Conservation (phyloP, 2,113 vertebrate genomes). For the Rhabdomys dilectus region DNA sequence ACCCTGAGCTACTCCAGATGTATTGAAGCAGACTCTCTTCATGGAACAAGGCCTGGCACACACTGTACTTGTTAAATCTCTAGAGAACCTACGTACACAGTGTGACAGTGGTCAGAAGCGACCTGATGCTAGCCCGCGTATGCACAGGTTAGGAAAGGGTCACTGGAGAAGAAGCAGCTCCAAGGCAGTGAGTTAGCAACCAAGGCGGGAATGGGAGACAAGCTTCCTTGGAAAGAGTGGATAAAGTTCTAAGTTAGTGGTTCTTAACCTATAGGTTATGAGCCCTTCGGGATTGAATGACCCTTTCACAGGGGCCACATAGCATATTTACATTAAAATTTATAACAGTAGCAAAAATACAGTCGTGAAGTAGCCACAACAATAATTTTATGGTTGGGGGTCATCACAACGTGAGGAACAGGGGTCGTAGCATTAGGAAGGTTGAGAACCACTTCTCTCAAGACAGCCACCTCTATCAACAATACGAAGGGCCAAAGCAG, state of each 20-base stretch:
- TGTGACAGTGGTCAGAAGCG: background rate
- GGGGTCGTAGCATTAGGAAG: background rate
- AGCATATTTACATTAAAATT: background rate
- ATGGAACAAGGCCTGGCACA: background rate
- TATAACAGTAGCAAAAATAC: background rate
- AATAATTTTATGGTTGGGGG: background rate
- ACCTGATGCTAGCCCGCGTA: background rate
- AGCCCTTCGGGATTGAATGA: background rate
- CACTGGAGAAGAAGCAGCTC: background rate
- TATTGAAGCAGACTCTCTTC: background rate
- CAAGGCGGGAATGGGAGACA: background rate
- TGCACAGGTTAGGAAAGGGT: no score
- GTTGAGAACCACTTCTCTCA: background rate
- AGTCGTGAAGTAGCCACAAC: background rate
- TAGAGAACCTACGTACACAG: background rate
- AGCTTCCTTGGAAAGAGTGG: no score
- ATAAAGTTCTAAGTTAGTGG: background rate
- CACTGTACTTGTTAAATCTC: background rate
- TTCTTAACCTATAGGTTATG: background rate
- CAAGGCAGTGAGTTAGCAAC: background rate
- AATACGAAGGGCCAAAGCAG: background rate
- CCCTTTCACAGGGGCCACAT: background rate
- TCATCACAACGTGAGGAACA: background rate
- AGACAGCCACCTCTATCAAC: background rate
- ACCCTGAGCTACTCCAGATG: background rate